These are phyloP conservation scores for Agapetus fuscipes DNA, from an alignment of 2,888 invertebrate species.

Conservation along the genomic window DNA sequence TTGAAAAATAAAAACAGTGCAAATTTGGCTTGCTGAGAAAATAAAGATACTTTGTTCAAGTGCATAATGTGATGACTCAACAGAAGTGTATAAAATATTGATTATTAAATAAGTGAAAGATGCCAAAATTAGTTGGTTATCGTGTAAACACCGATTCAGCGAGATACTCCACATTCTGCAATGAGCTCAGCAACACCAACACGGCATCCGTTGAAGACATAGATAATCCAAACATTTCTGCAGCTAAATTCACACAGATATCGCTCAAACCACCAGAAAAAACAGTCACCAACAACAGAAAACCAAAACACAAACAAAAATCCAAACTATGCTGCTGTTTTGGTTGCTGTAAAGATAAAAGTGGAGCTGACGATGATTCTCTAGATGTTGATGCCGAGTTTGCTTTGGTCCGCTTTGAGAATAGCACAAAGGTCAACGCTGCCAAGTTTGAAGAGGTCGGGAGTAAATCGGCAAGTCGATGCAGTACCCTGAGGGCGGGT, in stretches of 20 bases:
- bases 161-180: constrained; percentile 18
- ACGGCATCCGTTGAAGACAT: constrained; percentile 15
- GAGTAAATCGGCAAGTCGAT: constrained; percentile 3
- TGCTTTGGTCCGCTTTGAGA: constrained; percentile 15
- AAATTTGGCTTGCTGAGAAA: no score
- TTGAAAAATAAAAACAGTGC: no score
- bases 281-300: constrained; percentile 5
- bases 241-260: constrained; percentile 11
- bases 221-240: constrained; percentile 2
- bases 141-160: constrained; percentile 12
- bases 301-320: not conserved
- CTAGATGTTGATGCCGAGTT: constrained; percentile 15
- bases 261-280: constrained; percentile 5
- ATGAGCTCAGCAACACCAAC: constrained; percentile 14
- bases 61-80: no score
- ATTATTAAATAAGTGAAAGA: constrained; percentile 6
- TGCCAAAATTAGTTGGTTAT: constrained; percentile 17
- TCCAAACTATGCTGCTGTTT: constrained; percentile 6
- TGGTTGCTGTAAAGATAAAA: constrained; percentile 8
- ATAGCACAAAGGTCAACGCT: constrained; percentile 1
- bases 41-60: no score
- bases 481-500: constrained; percentile 25
- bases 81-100: no score
- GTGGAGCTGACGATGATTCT: constrained; percentile 3
- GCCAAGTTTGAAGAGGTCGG: not conserved